Conservation (phyloP, 2,797 vertebrate genomes). For the Perodicticus potto region DNA sequence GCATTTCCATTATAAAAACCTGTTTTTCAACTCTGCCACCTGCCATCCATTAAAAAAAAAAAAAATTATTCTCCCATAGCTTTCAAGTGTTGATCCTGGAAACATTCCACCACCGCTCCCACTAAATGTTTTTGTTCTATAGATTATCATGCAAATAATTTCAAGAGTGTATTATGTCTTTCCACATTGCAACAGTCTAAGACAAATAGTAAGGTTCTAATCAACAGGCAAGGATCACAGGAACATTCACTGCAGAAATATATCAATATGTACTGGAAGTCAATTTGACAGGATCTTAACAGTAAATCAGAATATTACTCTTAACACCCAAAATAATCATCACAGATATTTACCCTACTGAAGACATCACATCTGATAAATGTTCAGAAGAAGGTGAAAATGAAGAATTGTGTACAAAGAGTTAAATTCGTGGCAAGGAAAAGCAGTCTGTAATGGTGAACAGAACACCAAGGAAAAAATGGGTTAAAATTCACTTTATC, state of each 20-base stretch:
- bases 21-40: slow-evolving; percentile 78
- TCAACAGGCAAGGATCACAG: slow-evolving; percentile 47
- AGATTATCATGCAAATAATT: slow-evolving; percentile 75
- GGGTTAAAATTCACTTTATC: not conserved
- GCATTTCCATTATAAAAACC: slow-evolving; percentile 78
- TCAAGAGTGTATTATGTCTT: slow-evolving; percentile 64
- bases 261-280: not conserved
- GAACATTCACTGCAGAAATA: slow-evolving; percentile 48
- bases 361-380: not conserved
- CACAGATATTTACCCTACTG: slow-evolving; percentile 14
- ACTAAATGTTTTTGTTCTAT: slow-evolving; percentile 58
- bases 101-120: slow-evolving; percentile 63
- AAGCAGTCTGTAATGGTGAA: not conserved
- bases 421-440: not conserved
- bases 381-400: not conserved
- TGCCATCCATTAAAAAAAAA: slow-evolving; percentile 75
- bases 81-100: slow-evolving; percentile 79
- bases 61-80: slow-evolving; percentile 72
- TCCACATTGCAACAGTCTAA: slow-evolving; percentile 45
- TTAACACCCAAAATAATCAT: not conserved
- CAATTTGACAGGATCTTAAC: not conserved
- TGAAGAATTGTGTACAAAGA: not conserved
- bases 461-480: not conserved
- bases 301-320: not conserved
- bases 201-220: slow-evolving; percentile 66